Evolutionary conservation across 64 coral and sea anemone genomes (phyloP).

Genomic region (Montipora sp.): DNA sequence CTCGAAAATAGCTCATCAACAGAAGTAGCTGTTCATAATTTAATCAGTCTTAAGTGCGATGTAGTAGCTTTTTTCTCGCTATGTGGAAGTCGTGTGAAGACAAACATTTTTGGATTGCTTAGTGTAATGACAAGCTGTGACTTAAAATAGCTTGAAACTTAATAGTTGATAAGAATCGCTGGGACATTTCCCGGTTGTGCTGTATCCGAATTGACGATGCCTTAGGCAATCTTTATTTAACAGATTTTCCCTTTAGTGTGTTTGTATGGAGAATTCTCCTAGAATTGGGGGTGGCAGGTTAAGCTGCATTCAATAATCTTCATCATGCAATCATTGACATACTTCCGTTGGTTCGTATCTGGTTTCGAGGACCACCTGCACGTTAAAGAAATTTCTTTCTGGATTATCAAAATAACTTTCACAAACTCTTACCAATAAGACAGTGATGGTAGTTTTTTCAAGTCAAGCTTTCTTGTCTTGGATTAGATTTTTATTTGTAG

Average conservation of each 20-base stretch:
- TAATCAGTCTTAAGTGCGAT: not conserved
- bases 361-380: not conserved
- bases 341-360: not conserved
- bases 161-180: not conserved
- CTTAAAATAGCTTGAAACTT: not conserved
- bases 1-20: not conserved
- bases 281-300: not conserved
- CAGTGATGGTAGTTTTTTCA: not conserved
- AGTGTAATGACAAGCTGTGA: not conserved
- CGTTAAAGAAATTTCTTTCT: not conserved
- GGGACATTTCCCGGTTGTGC: not conserved
- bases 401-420: not conserved
- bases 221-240: conserved; percentile 35
- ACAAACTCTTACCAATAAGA: not conserved
- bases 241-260: not conserved
- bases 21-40: conserved; percentile 9
- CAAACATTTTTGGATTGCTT: not conserved
- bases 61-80: not conserved
- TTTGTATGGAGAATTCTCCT: not conserved
- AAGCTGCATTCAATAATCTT: not conserved
- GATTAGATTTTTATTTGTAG: conserved; percentile 57
- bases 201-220: conserved; percentile 12
- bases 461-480: not conserved
- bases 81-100: not conserved
- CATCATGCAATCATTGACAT: not conserved